Base-by-base conservation (phyloP, 2,113 vertebrate species). In the Microcebus tavaratra region DNA sequence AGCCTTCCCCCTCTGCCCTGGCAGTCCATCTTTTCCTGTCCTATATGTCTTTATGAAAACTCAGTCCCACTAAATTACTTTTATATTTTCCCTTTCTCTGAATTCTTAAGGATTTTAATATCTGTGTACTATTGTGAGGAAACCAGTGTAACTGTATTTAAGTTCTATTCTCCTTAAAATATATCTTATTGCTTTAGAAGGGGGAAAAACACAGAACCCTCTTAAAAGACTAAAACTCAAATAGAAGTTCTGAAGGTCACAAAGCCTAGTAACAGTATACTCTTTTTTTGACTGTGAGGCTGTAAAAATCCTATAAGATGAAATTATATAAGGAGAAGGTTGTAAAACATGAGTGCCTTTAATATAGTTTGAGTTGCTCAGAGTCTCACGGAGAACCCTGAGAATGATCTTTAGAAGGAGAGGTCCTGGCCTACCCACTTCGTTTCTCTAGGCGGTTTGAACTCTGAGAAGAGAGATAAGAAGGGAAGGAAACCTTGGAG, bases 401-500 rank as follows among this genome's bases (percentile, higher is more conserved):
- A 36, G 12, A 25, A 18, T 9, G 0, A 13, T 17, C 34, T 7
- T 23, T 10, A 45, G 73, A 68, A 20, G 53, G 18, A 48, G n/a
- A 90, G 59, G 9, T 2, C 1, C 31, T n/a, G 21, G 8, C 8
- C 34, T 27, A 0, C 3, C 15, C 20, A 5, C n/a, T 55, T 53
- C 15, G 27, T 45, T 45, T 73, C 55, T 53, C 83, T 45, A 39
- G 20, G 50, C 53, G 25, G 61, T 76, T 50, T 76, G 68, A 75
- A 59, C 42, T 57, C 48, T 18, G 34, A 75, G 48, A 55, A 42
- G 14, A 55, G 14, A 55, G 39, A 39, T 72, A 84, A 55, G 50
- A 73, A 36, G 36, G 45, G 55, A 83, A 80, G 55, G 42, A 80
- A 78, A 50, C 70, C 84, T 70, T 36, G 55, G 55, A 53, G 57